These are phyloP conservation scores for Athene cunicularia DNA, from an alignment of 2,113 vertebrate species.

Conservation along the genomic window DNA sequence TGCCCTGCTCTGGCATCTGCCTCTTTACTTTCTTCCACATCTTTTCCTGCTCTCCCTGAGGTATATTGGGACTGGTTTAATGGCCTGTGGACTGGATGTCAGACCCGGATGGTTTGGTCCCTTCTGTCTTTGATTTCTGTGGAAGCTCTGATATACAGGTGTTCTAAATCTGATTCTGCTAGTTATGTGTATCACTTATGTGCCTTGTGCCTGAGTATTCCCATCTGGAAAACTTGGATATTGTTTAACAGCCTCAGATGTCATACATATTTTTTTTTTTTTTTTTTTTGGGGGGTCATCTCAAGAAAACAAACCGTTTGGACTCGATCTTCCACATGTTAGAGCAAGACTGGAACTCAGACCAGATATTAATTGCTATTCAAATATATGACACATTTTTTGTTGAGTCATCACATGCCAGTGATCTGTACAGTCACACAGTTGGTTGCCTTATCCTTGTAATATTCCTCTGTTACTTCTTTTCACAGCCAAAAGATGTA, in stretches of 20 bases:
- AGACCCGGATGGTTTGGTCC: not conserved
- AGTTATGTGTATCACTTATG: rapidly evolving
- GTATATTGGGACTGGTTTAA: not conserved
- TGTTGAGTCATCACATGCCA: not conserved
- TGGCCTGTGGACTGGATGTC: not conserved
- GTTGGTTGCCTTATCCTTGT: not conserved
- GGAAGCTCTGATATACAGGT: not conserved
- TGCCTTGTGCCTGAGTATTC: not conserved
- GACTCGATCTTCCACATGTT: not conserved
- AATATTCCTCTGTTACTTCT: not conserved
- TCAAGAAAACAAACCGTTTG: not conserved
- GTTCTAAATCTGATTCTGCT: not conserved
- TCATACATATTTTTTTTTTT: not conserved
- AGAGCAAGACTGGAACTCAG: not conserved
- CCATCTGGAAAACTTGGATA: not conserved
- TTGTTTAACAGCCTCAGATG: not conserved
- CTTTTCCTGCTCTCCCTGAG: not conserved
- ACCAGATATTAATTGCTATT: not conserved
- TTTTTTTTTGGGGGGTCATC: too few species aligned
- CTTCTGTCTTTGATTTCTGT: not conserved
- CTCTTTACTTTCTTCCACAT: not conserved
- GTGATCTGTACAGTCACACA: not conserved
- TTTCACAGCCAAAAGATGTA: not conserved
- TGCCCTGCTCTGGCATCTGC: not conserved
- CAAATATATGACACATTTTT: not conserved